Percentiles rank a stretch among this genome's conserved stretches.
These are phyloP conservation scores for Orius laevigatus DNA, from an alignment of 1,140 invertebrate species.

Conservation along the genomic window DNA sequence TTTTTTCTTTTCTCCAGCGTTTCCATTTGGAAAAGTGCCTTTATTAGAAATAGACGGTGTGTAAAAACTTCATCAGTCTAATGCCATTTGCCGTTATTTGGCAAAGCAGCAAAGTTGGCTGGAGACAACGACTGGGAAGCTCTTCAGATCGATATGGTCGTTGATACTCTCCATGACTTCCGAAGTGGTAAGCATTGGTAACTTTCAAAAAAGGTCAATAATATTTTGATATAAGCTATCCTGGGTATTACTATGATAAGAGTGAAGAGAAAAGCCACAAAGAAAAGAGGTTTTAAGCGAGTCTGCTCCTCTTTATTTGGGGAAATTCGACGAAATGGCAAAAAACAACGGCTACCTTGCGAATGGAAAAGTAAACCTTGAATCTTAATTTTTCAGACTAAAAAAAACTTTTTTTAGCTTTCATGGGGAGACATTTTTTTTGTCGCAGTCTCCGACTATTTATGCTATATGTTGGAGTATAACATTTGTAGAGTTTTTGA, in stretches of 20 bases:
- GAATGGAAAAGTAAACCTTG: constrained; percentile 26
- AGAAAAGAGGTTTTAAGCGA: constrained; percentile 24
- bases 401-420: constrained; percentile 22
- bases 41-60: constrained; percentile 37
- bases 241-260: background rate
- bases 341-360: constrained; percentile 33
- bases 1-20: constrained; percentile 23
- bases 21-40: constrained; percentile 36
- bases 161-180: constrained; percentile 25
- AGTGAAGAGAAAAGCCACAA: constrained; percentile 24
- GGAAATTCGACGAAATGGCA: constrained; percentile 32
- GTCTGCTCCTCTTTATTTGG: constrained; percentile 34
- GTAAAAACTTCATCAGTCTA: constrained; percentile 30
- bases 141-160: constrained; percentile 29
- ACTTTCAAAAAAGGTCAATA: background rate
- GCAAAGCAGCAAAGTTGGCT: constrained; percentile 33
- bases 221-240: background rate
- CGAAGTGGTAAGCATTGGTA: constrained; percentile 23
- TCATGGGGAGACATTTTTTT: constrained; percentile 33
- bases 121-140: constrained; percentile 39
- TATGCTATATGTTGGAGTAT: constrained; percentile 35
- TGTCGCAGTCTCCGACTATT: constrained; percentile 39
- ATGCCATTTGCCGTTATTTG: constrained; percentile 36
- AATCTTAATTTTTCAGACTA: background rate
- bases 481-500: too few relatives aligned